phyloP scores from a whole-genome alignment of 2,113 vertebrate species.

The Upupa epops region DNA sequence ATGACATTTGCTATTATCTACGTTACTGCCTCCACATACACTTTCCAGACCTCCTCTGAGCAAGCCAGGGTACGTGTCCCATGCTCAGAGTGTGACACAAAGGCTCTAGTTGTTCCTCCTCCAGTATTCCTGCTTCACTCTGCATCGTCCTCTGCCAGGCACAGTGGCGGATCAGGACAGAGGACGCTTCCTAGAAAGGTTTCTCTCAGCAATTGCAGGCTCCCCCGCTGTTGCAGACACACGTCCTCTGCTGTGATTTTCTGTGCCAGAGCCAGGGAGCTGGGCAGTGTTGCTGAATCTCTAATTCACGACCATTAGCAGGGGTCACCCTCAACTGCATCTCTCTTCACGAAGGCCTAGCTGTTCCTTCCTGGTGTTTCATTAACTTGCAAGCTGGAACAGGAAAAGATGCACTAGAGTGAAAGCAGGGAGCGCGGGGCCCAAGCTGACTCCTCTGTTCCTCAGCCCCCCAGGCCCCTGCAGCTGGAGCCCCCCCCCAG shows the following conservation, averaged over 20 bases:
- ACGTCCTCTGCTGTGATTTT: not conserved
- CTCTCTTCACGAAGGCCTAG: not conserved
- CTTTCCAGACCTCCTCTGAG: not conserved
- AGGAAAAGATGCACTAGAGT: not conserved
- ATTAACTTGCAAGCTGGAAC: not conserved
- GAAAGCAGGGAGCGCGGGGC: not conserved
- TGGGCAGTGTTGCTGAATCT: not conserved
- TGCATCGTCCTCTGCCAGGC: not conserved
- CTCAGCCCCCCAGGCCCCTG: not conserved
- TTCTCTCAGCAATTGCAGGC: not conserved
- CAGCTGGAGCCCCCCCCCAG: not conserved
- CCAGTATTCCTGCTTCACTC: not conserved
- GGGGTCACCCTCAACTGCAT: conserved; percentile 23
- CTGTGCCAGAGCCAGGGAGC: not conserved
- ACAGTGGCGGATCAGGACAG: not conserved
- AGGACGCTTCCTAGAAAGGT: not conserved
- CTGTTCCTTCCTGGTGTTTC: not conserved
- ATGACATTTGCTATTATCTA: not conserved
- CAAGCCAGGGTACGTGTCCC: no score
- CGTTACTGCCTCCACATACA: not conserved
- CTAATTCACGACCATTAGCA: not conserved
- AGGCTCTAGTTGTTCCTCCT: not conserved
- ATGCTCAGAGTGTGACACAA: not conserved
- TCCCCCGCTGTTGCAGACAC: accelerated
- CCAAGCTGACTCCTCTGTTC: not conserved